Base-by-base conservation (phyloP, 2,888 invertebrate species). In the Dendrolimus pini region DNA sequence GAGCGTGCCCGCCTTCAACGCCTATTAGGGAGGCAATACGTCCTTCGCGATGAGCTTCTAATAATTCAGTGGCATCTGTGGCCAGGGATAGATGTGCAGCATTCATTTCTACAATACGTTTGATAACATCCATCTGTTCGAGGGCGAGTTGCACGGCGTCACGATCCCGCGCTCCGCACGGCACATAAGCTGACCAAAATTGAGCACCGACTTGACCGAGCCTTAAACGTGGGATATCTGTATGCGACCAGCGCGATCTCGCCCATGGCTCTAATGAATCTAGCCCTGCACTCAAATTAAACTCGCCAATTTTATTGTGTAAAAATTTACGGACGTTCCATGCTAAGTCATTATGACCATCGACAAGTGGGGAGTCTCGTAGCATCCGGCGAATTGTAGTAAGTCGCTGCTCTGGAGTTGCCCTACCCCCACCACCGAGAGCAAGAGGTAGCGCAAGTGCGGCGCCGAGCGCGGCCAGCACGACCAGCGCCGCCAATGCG, bases 1-100 rank as follows among this genome's bases (percentile, higher is more conserved):
- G 93, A 42, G 96, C 95, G 83, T 98, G 98, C 8, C 98, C 98
- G 52, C 98, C 97, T 89, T 98, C 98, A 54, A 98, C 94, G 41
- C 97, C 98, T 68, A 98, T 96, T 73, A 98, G 91, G 65, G 97
- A 97, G 53, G 96, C 97, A 66, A 98, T 95, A 71, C 95, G 94
- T 9, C 96, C 96, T 55, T 92, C 92, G 59, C 93, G 92, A 77
- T 96, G 96, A 18, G 95, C 94, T 67, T 93, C 93, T 65, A 94
- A 85, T 65, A 96, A 93, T 80, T 95, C 96, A 72, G 91, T 78
- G 56, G 93, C 93, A 70, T 94, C 94, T 62, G 93, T 93, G 62
- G 94, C 96, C 70, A 96, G 85, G 59, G 93, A 93, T 64, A 96
- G 92, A 77, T 96, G 94, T 71, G 93, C 93, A 54, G 93, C 92